A percentile compares a stretch with the other conserved stretches of the same genome.
Evolutionary conservation across 2,888 invertebrate species (phyloP).

Genomic region (Erebia ligea): DNA sequence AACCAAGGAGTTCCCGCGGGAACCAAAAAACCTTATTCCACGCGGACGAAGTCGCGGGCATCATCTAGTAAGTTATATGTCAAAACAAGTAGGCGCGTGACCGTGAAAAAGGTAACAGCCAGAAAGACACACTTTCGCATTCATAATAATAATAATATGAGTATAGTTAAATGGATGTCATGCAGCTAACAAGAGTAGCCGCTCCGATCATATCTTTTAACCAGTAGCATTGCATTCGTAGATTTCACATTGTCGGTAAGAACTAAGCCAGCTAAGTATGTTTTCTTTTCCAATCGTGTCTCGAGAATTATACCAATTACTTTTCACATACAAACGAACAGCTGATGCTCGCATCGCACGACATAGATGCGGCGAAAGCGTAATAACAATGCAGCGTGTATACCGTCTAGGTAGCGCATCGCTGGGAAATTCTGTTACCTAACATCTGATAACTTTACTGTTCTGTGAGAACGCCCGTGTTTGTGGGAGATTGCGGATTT

Average conservation of each 20-base stretch:
- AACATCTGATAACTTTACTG: conserved; percentile 45
- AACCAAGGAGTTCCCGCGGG: no score
- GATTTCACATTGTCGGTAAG: conserved; percentile 23
- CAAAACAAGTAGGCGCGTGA: no score
- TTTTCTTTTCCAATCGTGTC: conserved; percentile 51
- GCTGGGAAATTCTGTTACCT: conserved; percentile 46
- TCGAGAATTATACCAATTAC: conserved; percentile 63
- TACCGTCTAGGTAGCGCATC: conserved; percentile 36
- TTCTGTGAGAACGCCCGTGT: conserved; percentile 20
- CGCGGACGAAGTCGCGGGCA: no score
- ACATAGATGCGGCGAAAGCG: conserved; percentile 72
- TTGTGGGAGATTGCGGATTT: conserved; percentile 12
- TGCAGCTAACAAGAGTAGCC: background rate
- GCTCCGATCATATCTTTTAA: conserved; percentile 2
- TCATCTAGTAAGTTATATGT: no score
- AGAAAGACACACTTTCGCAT: background rate
- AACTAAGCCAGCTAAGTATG: conserved; percentile 30
- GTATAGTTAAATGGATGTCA: background rate
- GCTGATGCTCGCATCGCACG: conserved; percentile 72
- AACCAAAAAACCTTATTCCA: no score
- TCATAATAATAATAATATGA: background rate
- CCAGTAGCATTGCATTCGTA: conserved; percentile 2
- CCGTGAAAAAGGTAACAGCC: background rate
- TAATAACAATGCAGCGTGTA: conserved; percentile 48
- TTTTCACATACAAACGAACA: conserved; percentile 65